Conservation (phyloP, 2,888 invertebrate species). For the Tetropium fuscum region DNA sequence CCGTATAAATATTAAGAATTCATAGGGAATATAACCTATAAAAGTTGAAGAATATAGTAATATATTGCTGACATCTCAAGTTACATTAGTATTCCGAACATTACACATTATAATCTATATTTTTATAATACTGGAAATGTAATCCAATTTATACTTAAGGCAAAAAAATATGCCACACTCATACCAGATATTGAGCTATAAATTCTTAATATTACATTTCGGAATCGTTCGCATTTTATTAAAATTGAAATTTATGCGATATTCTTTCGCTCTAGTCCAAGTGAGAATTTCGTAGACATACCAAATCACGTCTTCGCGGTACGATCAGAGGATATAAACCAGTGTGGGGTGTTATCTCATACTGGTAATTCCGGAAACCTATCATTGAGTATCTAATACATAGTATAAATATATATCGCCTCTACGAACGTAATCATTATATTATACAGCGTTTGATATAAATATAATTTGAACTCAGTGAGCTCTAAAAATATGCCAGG, state of each 20-base stretch:
- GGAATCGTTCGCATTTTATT: constrained; percentile 29
- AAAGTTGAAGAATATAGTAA: too few relatives aligned
- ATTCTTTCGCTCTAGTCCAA: constrained; percentile 20
- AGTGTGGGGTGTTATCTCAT: constrained; percentile 35
- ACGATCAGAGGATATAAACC: constrained; percentile 40
- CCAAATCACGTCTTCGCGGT: constrained; percentile 29
- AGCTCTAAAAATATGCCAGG: too few relatives aligned
- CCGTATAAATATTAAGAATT: too few relatives aligned
- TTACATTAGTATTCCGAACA: too few relatives aligned
- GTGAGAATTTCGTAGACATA: not conserved
- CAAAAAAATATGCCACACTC: constrained; percentile 1
- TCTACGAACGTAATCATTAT: too few relatives aligned
- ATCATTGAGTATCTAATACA: constrained; percentile 24
- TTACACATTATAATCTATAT: too few relatives aligned
- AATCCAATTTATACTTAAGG: not conserved
- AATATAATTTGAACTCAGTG: too few relatives aligned
- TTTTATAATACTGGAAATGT: not conserved
- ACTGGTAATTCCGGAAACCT: constrained; percentile 42
- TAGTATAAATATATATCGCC: too few relatives aligned
- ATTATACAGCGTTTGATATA: too few relatives aligned
- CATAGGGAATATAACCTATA: too few relatives aligned
- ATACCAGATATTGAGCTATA: constrained; percentile 27
- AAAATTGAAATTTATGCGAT: constrained; percentile 30
- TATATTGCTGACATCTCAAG: too few relatives aligned
- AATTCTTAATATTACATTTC: constrained; percentile 28